phyloP scores from a whole-genome alignment of 1,140 invertebrate species.

The Brachionus calyciflorus region DNA sequence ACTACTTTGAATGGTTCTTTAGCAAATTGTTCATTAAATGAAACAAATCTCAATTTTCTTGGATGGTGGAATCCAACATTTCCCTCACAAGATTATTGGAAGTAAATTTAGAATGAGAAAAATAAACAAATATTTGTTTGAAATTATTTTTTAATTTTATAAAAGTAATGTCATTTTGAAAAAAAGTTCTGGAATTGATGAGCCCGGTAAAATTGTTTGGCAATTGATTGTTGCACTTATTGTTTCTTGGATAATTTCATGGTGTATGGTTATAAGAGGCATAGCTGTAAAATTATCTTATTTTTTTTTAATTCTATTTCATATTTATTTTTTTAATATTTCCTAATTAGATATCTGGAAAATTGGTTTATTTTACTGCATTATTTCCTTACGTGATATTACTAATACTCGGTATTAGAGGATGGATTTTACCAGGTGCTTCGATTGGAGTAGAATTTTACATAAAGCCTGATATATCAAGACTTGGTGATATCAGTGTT shows the following conservation, averaged over 20 bases:
- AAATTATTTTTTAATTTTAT: conserved; percentile 16
- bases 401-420: conserved; percentile 41
- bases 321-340: no score
- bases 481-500: conserved; percentile 17
- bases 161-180: conserved; percentile 40
- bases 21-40: conserved; percentile 12
- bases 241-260: conserved; percentile 57
- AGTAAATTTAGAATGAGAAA: conserved; percentile 60
- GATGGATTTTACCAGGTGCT: conserved; percentile 44
- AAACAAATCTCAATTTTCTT: neutral
- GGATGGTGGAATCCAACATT: conserved; percentile 41
- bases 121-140: conserved; percentile 69
- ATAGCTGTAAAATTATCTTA: no score
- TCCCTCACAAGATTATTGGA: conserved; percentile 46
- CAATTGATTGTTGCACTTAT: conserved; percentile 49
- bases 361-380: conserved; percentile 46
- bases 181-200: conserved; percentile 39
- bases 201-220: conserved; percentile 43
- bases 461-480: conserved; percentile 44
- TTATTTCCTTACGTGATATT: conserved; percentile 45
- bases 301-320: no score
- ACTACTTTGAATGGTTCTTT: conserved; percentile 4
- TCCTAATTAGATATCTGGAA: conserved; percentile 39
- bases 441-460: conserved; percentile 31
- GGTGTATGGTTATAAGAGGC: conserved; percentile 54